Conservation (phyloP, 2,797 vertebrate species). For the Acipenser ruthenus region DNA sequence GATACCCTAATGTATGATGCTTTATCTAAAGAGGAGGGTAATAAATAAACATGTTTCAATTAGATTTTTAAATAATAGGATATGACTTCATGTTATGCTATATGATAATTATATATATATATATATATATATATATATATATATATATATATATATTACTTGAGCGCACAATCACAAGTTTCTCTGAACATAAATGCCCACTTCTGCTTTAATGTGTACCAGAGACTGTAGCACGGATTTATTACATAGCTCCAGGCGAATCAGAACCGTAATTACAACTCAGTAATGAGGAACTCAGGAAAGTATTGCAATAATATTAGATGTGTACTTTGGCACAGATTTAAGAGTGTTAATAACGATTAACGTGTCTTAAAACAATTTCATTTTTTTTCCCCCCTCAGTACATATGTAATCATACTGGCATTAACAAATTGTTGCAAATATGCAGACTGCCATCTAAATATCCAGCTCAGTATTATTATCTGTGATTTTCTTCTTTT, state of each 20-base stretch:
- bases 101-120: conserved; percentile 29
- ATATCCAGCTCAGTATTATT: conserved; percentile 58
- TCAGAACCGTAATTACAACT: conserved; percentile 88
- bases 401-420: conserved; percentile 65
- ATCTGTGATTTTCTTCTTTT: conserved; percentile 43
- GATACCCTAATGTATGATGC: conserved; percentile 74
- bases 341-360: conserved; percentile 94
- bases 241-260: conserved; percentile 87
- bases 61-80: conserved; percentile 84
- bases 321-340: conserved; percentile 87
- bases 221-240: conserved; percentile 78
- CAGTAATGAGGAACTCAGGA: conserved; percentile 85
- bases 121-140: too few relatives aligned
- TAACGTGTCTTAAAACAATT: conserved; percentile 98
- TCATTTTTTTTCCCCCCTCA: conserved; percentile 79
- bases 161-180: conserved; percentile 62
- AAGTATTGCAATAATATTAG: conserved; percentile 87
- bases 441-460: conserved; percentile 69
- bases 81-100: conserved; percentile 62
- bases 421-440: conserved; percentile 62
- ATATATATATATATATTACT: conserved; percentile 25
- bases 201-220: conserved; percentile 55
- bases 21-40: conserved; percentile 71
- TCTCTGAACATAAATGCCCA: conserved; percentile 66
- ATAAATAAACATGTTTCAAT: conserved; percentile 97